A percentile compares a stretch with the other conserved stretches of the same genome.
phyloP scores from a whole-genome alignment of 2,797 vertebrate genomes.

The Cetoscarus ocellatus region DNA sequence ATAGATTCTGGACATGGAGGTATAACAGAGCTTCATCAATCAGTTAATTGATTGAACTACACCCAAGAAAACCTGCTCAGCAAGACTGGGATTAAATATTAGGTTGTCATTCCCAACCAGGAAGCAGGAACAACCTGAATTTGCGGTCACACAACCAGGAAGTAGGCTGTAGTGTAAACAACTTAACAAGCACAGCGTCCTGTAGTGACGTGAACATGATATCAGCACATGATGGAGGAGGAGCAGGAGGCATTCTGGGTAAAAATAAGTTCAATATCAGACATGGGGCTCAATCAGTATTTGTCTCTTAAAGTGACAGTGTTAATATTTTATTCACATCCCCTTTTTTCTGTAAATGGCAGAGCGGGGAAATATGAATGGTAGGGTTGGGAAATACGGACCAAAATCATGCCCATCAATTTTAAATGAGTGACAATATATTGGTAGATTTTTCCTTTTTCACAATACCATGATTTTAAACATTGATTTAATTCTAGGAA shows the following conservation, averaged over 20 bases:
- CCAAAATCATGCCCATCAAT: too few species aligned
- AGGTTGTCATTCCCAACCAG: constrained; percentile 30
- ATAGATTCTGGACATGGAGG: constrained; percentile 17
- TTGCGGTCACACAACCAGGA: constrained; percentile 2
- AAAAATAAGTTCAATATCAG: neutral
- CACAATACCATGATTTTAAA: too few species aligned
- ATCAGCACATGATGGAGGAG: neutral
- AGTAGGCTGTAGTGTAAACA: neutral
- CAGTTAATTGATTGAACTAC: constrained; percentile 19
- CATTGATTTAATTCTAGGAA: too few species aligned
- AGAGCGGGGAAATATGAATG: too few species aligned
- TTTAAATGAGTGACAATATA: too few species aligned
- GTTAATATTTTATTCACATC: constrained; percentile 5
- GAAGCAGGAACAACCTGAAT: constrained; percentile 32
- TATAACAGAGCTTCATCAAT: constrained; percentile 1
- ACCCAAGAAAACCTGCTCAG: neutral
- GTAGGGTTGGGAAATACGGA: too few species aligned
- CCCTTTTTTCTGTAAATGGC: too few species aligned
- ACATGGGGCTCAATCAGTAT: neutral
- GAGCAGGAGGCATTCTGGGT: constrained; percentile 3
- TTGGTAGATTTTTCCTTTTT: too few species aligned
- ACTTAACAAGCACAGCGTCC: constrained; percentile 5
- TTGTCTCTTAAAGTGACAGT: neutral
- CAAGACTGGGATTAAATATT: neutral
- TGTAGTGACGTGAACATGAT: neutral